phyloP scores from a whole-genome alignment of 2,797 vertebrate genomes.

The Cynopterus sphinx region DNA sequence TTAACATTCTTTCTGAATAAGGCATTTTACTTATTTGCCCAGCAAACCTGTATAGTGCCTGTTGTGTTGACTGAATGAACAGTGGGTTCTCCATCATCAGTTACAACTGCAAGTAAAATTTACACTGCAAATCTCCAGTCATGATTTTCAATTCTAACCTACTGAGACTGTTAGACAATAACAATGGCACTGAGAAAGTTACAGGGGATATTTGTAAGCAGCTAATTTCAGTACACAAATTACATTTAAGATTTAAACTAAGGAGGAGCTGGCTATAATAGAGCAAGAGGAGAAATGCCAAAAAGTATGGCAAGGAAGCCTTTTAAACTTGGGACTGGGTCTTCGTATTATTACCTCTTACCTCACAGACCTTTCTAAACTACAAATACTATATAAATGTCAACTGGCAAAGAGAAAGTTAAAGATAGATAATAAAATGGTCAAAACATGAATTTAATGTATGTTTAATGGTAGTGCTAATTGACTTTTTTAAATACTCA shows the following conservation, averaged over 20 bases:
- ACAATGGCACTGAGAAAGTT: background rate
- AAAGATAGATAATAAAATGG: background rate
- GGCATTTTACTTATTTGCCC: background rate
- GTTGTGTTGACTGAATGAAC: background rate
- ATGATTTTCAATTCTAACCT: background rate
- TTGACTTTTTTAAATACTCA: background rate
- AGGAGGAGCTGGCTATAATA: background rate
- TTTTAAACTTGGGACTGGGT: background rate
- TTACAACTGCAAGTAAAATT: background rate
- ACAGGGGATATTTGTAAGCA: background rate
- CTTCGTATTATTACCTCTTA: background rate
- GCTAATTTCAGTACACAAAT: background rate
- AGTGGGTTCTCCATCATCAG: background rate
- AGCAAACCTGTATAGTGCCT: background rate
- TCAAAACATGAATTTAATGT: constrained; percentile 46
- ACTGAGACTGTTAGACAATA: background rate
- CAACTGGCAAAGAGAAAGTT: constrained; percentile 15
- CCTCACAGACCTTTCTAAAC: background rate
- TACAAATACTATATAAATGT: background rate
- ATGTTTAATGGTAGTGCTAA: background rate
- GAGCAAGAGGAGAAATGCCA: background rate
- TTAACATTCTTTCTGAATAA: constrained; percentile 32
- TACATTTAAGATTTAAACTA: constrained; percentile 9
- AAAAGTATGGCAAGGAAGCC: background rate
- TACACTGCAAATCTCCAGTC: background rate